These are phyloP conservation scores for Drosophila nebulosa DNA, from an alignment of 1,140 invertebrate species.

Conservation along the genomic window DNA sequence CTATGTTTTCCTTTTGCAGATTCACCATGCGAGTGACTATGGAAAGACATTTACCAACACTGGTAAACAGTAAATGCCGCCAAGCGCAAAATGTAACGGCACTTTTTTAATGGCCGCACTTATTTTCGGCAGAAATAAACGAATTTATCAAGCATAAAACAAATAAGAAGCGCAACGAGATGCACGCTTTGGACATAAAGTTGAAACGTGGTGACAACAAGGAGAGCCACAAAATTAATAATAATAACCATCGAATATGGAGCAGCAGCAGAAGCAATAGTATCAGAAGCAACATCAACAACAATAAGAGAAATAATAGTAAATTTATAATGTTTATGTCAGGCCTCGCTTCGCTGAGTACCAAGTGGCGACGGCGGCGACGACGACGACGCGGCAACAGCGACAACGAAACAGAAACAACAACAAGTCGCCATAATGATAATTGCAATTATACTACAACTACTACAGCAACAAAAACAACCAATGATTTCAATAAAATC, in stretches of 20 bases:
- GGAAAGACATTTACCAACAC: slow-evolving; percentile 37
- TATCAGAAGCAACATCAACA: slow-evolving; percentile 10
- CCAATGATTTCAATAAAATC: slow-evolving; percentile 77
- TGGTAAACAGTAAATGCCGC: slow-evolving; percentile 13
- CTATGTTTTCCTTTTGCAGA: slow-evolving; percentile 25
- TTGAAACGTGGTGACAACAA: not conserved
- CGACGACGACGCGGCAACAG: slow-evolving; percentile 30
- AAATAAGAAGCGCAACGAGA: slow-evolving; percentile 31
- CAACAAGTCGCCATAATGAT: slow-evolving; percentile 48
- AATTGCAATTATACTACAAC: slow-evolving; percentile 68
- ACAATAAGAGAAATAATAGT: slow-evolving; percentile 42
- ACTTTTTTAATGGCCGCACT: slow-evolving; percentile 26
- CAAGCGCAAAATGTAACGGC: slow-evolving; percentile 26
- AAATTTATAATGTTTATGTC: slow-evolving; percentile 69
- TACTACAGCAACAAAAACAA: slow-evolving; percentile 33
- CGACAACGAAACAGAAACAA: slow-evolving; percentile 27
- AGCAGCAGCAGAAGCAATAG: not conserved
- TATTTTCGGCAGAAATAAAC: slow-evolving; percentile 32
- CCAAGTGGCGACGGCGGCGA: slow-evolving; percentile 63
- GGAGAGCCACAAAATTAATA: not conserved
- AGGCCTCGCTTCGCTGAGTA: slow-evolving; percentile 50
- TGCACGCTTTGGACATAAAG: slow-evolving; percentile 70
- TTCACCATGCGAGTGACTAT: slow-evolving; percentile 21
- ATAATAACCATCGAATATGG: slow-evolving; percentile 11
- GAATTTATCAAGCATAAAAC: slow-evolving; percentile 61